Evolutionary conservation across 1,140 invertebrate species (phyloP).

Genomic region (Chlorops oryzae): DNA sequence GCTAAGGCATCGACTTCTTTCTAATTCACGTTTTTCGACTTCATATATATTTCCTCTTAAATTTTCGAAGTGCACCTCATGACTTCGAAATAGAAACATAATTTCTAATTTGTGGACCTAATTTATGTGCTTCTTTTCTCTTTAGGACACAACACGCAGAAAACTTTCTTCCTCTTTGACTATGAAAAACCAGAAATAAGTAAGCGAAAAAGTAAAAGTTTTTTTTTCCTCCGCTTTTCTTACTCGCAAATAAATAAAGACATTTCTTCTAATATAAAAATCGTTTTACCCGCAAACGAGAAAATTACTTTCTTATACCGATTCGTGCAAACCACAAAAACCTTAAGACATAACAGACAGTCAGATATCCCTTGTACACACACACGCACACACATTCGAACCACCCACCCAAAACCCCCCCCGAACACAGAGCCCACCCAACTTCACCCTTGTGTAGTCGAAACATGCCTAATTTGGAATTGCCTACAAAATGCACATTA

Average conservation of each 20-base stretch:
- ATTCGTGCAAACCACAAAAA: too few species aligned
- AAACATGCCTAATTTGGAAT: constrained; percentile 47
- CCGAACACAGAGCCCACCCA: background rate
- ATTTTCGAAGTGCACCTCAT: too few species aligned
- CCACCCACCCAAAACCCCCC: too few species aligned
- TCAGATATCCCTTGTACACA: too few species aligned
- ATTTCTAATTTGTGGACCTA: constrained; percentile 45
- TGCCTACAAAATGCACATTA: constrained; percentile 47
- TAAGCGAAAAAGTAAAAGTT: constrained; percentile 26
- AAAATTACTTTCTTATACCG: constrained; percentile 48
- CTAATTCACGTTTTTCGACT: too few species aligned
- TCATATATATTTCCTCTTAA: too few species aligned
- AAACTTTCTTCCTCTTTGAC: background rate
- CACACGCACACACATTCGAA: too few species aligned
- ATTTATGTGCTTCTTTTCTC: constrained; percentile 34
- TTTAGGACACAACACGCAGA: background rate
- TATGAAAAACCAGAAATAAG: background rate
- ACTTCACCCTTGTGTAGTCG: constrained; percentile 13
- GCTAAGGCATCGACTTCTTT: too few species aligned
- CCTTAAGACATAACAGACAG: too few species aligned
- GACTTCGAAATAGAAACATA: constrained; percentile 47
- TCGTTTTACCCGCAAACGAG: constrained; percentile 39
- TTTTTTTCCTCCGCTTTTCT: constrained; percentile 18
- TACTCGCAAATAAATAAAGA: constrained; percentile 46
- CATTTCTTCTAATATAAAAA: constrained; percentile 48